These are phyloP conservation scores for Drosophila crucigera DNA, from an alignment of 2,888 invertebrate species.

Conservation along the genomic window DNA sequence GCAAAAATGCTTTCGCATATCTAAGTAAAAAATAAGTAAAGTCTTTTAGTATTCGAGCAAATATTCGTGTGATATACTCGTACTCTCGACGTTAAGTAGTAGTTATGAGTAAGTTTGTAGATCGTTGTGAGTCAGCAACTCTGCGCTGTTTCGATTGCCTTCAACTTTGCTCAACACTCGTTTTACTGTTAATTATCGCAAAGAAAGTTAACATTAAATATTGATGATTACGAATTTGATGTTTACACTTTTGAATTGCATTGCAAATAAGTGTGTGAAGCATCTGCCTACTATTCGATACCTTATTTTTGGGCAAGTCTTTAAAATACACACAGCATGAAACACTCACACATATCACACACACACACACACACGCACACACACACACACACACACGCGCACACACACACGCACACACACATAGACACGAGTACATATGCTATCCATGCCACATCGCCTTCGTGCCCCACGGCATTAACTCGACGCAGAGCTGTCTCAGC, in stretches of 20 bases:
- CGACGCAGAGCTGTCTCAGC: slow-evolving; percentile 41
- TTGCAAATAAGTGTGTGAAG: neutral
- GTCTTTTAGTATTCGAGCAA: neutral
- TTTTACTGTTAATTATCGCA: neutral
- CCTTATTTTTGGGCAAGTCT: slow-evolving; percentile 1
- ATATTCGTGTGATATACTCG: neutral
- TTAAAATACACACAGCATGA: slow-evolving; percentile 17
- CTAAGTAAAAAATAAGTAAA: neutral
- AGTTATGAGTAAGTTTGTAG: neutral
- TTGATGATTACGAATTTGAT: neutral
- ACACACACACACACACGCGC: neutral
- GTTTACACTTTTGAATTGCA: neutral
- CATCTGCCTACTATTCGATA: neutral
- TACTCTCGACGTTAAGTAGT: neutral
- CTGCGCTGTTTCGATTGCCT: neutral
- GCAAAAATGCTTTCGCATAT: neutral
- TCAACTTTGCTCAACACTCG: neutral
- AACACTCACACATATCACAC: neutral
- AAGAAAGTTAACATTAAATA: neutral
- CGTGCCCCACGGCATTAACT: slow-evolving; percentile 36
- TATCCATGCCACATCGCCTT: slow-evolving; percentile 31
- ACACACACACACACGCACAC: slow-evolving; percentile 1
- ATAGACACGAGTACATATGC: slow-evolving; percentile 31
- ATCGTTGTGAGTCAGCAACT: neutral
- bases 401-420: too few relatives aligned